phyloP scores from a whole-genome alignment of 2,113 vertebrate species.

The Calidris pygmaea region DNA sequence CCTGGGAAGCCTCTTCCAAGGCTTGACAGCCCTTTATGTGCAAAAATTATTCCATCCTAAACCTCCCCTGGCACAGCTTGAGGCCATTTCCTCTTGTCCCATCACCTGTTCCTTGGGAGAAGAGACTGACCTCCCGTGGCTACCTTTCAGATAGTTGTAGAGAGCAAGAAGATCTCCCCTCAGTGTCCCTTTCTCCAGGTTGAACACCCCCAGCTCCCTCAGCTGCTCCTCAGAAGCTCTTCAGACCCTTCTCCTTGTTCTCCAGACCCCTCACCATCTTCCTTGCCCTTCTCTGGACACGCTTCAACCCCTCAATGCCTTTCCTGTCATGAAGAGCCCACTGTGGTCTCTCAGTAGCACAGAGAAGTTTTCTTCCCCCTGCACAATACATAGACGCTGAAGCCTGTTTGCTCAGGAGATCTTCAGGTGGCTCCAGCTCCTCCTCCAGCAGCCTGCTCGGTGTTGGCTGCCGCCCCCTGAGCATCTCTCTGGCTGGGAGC shows the following conservation, averaged over 20 bases:
- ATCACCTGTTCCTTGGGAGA: neutral
- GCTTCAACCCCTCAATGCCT: neutral
- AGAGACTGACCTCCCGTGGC: neutral
- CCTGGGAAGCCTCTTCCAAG: neutral
- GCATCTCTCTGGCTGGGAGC: neutral
- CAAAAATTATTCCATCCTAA: neutral
- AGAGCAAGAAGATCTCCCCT: neutral
- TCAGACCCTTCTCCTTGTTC: neutral
- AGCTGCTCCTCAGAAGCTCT: too few species aligned
- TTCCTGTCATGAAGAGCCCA: neutral
- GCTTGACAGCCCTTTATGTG: neutral
- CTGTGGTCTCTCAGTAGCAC: neutral
- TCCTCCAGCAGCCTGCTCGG: neutral
- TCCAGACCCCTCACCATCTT: neutral
- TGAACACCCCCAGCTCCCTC: neutral
- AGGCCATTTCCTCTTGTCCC: neutral
- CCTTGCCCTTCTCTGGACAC: neutral
- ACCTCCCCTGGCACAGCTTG: neutral
- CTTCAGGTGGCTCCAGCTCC: neutral
- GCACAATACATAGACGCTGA: fast-evolving
- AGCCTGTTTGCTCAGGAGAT: neutral
- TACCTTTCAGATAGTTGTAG: neutral
- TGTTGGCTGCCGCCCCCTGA: neutral
- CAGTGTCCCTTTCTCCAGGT: neutral
- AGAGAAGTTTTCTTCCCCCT: too few species aligned